phyloP scores from a whole-genome alignment of 1,140 invertebrate genomes.

The Diachasmimorpha longicaudata region DNA sequence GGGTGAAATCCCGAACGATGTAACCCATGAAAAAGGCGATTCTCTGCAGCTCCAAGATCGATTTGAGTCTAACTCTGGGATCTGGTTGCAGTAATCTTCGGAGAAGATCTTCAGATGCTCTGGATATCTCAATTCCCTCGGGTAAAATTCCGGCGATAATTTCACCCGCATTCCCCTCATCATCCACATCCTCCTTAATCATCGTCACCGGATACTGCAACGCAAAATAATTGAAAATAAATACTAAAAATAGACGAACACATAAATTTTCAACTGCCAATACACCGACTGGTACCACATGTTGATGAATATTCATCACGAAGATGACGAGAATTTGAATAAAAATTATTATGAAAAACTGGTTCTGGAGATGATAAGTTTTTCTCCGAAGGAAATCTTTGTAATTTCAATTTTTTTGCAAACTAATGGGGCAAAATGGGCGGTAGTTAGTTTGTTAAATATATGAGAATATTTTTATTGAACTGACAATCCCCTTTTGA shows the following conservation, averaged over 20 bases:
- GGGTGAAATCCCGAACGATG: conserved; percentile 49
- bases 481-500: too few relatives aligned
- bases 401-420: too few relatives aligned
- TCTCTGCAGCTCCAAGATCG: conserved; percentile 53
- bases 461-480: too few relatives aligned
- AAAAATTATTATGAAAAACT: neutral
- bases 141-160: conserved; percentile 38
- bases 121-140: conserved; percentile 39
- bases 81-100: conserved; percentile 57
- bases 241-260: neutral
- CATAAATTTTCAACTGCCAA: neutral
- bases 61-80: conserved; percentile 53
- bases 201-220: conserved; percentile 39
- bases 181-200: neutral
- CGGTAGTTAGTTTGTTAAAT: too few relatives aligned
- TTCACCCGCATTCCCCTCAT: neutral
- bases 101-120: conserved; percentile 54
- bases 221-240: neutral
- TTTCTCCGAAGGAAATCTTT: too few relatives aligned
- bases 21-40: conserved; percentile 63
- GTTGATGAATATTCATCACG: neutral
- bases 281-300: neutral
- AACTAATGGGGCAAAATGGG: too few relatives aligned
- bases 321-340: neutral
- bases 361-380: neutral